These are phyloP conservation scores for Athetis lepigone DNA, from an alignment of 2,888 invertebrate species.

Conservation along the genomic window DNA sequence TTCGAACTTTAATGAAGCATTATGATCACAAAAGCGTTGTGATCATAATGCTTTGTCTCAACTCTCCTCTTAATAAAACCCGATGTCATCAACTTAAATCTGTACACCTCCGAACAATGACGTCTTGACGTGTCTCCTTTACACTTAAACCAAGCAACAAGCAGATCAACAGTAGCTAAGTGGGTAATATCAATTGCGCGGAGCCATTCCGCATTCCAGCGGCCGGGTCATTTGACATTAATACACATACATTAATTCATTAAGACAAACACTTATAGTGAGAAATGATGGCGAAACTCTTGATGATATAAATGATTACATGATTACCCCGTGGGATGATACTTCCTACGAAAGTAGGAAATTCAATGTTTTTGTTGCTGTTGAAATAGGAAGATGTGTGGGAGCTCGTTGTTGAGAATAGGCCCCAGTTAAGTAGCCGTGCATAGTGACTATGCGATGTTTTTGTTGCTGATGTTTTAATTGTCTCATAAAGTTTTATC, in stretches of 20 bases:
- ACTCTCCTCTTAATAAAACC: neutral
- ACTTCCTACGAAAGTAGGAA: slow-evolving; percentile 54
- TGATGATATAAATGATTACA: slow-evolving; percentile 54
- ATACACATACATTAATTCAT: slow-evolving; percentile 83
- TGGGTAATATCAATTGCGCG: slow-evolving; percentile 87
- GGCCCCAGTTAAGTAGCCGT: neutral
- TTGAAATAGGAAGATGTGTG: slow-evolving; percentile 30
- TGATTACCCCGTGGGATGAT: slow-evolving; percentile 61
- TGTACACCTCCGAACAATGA: slow-evolving; percentile 1
- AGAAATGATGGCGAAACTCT: slow-evolving; percentile 57
- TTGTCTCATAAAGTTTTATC: too few relatives aligned
- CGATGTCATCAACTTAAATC: neutral
- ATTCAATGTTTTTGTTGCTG: slow-evolving; percentile 41
- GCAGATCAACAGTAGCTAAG: slow-evolving; percentile 83
- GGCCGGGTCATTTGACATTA: slow-evolving; percentile 81
- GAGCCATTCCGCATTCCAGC: slow-evolving; percentile 88
- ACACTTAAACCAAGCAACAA: slow-evolving; percentile 66
- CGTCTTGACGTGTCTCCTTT: slow-evolving; percentile 12
- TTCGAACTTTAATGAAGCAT: too few relatives aligned
- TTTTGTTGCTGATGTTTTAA: neutral
- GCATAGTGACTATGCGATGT: neutral
- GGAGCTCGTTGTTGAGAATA: slow-evolving; percentile 15
- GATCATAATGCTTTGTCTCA: too few relatives aligned
- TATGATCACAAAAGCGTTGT: too few relatives aligned
- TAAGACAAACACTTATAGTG: slow-evolving; percentile 67